A percentile compares a stretch with the other conserved stretches of the same genome.
Evolutionary conservation across 2,888 invertebrate species (phyloP).

Genomic region (Gnatocerus cornutus): DNA sequence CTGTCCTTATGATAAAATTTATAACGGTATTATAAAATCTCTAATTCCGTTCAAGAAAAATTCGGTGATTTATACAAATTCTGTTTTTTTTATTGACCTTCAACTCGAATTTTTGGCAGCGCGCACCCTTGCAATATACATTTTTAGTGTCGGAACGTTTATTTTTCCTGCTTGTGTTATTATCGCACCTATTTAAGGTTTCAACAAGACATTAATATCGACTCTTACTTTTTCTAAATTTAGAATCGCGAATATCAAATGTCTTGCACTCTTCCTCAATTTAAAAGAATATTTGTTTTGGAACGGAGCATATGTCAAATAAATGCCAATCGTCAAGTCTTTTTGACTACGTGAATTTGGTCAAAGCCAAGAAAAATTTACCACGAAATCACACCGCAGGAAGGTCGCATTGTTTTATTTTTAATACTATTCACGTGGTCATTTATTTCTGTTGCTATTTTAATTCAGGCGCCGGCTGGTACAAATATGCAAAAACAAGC

Average conservation of each 20-base stretch:
- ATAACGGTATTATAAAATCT: no score
- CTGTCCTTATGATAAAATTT: no score
- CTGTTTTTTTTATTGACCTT: conserved; percentile 28
- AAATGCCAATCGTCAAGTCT: conserved; percentile 18
- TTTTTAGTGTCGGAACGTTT: no score
- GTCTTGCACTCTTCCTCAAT: not conserved
- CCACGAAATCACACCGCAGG: conserved; percentile 17
- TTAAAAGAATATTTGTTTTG: conserved; percentile 7
- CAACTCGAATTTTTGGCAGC: conserved; percentile 15
- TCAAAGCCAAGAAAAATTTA: conserved; percentile 34
- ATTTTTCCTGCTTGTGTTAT: not conserved
- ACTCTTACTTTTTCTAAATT: not conserved
- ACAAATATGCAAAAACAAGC: conserved; percentile 13
- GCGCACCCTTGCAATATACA: no score
- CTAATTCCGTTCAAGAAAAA: not conserved
- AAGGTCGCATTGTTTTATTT: conserved; percentile 50
- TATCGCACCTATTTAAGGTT: not conserved
- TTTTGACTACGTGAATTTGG: conserved; percentile 33
- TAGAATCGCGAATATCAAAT: not conserved
- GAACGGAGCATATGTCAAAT: conserved; percentile 7
- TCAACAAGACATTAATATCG: not conserved
- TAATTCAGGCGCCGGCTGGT: conserved; percentile 41
- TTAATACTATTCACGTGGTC: conserved; percentile 45
- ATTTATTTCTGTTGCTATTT: conserved; percentile 44
- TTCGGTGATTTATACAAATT: conserved; percentile 21